Evolutionary conservation across 2,113 vertebrate species (phyloP).

Genomic region (Perccottus glenii): DNA sequence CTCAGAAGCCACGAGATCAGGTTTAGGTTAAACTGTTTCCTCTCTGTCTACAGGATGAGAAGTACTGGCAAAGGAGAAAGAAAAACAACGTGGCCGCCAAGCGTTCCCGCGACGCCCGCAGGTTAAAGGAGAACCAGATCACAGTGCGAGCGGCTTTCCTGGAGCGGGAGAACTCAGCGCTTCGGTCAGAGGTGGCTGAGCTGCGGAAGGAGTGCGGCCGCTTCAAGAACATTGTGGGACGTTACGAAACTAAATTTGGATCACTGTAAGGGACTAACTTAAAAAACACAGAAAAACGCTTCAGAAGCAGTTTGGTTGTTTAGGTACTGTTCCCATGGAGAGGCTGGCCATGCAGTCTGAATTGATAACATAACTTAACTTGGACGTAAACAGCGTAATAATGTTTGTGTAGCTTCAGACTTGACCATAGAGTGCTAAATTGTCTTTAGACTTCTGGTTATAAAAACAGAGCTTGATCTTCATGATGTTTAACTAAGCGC

Average conservation of each 20-base stretch:
- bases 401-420: no score
- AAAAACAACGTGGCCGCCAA: constrained; percentile 97
- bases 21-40: background rate
- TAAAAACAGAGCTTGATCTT: no score
- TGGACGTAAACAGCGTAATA: no score
- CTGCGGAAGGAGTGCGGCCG: constrained; percentile 90
- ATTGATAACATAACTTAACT: no score
- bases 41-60: constrained; percentile 85
- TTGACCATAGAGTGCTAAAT: no score
- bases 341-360: no score
- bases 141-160: constrained; percentile 94
- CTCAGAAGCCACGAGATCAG: background rate
- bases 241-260: constrained; percentile 91
- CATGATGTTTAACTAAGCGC: no score
- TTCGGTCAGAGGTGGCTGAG: constrained; percentile 91
- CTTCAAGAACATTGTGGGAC: constrained; percentile 86
- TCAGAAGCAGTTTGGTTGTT: background rate
- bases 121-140: constrained; percentile 98
- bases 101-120: constrained; percentile 91
- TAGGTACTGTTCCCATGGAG: background rate
- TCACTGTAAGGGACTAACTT: constrained; percentile 82
- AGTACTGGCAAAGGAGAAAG: constrained; percentile 93
- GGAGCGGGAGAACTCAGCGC: constrained; percentile 92
- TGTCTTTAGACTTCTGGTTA: no score
- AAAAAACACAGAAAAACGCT: background rate